Evolutionary conservation across 2,888 invertebrate genomes (phyloP).

Genomic region (Chesias legatella): DNA sequence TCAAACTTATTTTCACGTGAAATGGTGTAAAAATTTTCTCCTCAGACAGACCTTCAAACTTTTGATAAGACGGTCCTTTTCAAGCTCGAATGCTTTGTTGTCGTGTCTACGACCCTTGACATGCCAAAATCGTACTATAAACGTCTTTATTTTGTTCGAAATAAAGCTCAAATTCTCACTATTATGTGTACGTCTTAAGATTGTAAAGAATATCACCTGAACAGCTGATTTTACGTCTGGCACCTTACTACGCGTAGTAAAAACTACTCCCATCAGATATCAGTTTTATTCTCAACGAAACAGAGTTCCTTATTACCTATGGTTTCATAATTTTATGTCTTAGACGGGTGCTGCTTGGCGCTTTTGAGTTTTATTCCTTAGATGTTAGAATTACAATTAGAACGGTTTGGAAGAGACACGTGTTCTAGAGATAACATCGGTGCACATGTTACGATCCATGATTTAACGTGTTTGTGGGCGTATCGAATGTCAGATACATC

Average conservation of each 20-base stretch:
- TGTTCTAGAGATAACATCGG: slow-evolving; percentile 60
- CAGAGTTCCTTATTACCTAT: slow-evolving; percentile 13
- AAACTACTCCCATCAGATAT: slow-evolving; percentile 22
- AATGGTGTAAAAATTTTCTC: not conserved
- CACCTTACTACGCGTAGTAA: slow-evolving; percentile 56
- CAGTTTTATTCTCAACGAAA: not conserved
- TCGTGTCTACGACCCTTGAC: slow-evolving; percentile 4
- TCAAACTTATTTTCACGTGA: not conserved
- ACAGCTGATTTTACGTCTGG: slow-evolving; percentile 67
- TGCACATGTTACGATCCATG: slow-evolving; percentile 73
- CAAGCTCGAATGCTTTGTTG: slow-evolving; percentile 13
- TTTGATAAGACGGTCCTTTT: slow-evolving; percentile 10
- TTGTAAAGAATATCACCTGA: slow-evolving; percentile 33
- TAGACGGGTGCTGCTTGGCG: not conserved
- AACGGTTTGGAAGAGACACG: slow-evolving; percentile 38
- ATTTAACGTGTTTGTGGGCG: slow-evolving; percentile 72
- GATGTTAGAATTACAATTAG: slow-evolving; percentile 4
- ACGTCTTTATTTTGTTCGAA: not conserved
- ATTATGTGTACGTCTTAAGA: slow-evolving; percentile 13
- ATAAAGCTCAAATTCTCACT: slow-evolving; percentile 9
- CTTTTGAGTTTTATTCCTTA: slow-evolving; percentile 10
- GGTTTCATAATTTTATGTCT: slow-evolving; percentile 8
- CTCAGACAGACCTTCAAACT: not conserved
- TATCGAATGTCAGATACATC: slow-evolving; percentile 57
- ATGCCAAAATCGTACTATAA: not conserved